Evolutionary conservation across 2,797 vertebrate species (phyloP), one percentile per base, ranked within the genome.

Genomic region (Sitta carolinensis): DNA sequence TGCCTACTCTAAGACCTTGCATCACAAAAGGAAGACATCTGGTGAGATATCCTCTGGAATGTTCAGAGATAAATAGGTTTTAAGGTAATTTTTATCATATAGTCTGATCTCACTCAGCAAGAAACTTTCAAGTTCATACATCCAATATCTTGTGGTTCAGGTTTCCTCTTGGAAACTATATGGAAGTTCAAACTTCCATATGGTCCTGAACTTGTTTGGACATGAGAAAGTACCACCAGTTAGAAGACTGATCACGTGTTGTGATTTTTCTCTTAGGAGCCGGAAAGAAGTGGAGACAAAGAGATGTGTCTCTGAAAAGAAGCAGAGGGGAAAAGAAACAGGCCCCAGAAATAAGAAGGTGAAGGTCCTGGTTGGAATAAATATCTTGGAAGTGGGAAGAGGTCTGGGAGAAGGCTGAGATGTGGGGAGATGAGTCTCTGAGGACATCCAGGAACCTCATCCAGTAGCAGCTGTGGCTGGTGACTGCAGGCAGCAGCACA

Each of bases 41-140:
- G 57, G 22, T 91, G 89, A 85, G 84, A 47, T 43, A 91, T 64
- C 82, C 92, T 68, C 84, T 92, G 61, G 32, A 63, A 29, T 57
- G 10, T n/a, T 91, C n/a, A 43, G 10, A 85, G 32, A 63, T 57
- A 59, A 14, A 50, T 19, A 20, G 38, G 63, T 78, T 84, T 75
- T 78, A 64, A 84, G 51, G 79, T 85, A 1, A 83, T 68, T 88
- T 89, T 91, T 43, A 40, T 84, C 5, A 48, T 90, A 70, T 58
- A 68, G 8, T 51, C 13, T 89, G 48, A 74, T 38, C 36, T 73
- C 36, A 59, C 79, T 40, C 50, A 80, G 32, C 29, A 80, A 74
- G 58, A 85, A 85, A 64, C 42, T 62, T 85, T 30, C 1, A 1
- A 36, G 11, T 67, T 74, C 63, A 83, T 34, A 42, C 7, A 74